Evolutionary conservation across 2,113 vertebrate genomes (phyloP).

Genomic region (Eurypyga helias): DNA sequence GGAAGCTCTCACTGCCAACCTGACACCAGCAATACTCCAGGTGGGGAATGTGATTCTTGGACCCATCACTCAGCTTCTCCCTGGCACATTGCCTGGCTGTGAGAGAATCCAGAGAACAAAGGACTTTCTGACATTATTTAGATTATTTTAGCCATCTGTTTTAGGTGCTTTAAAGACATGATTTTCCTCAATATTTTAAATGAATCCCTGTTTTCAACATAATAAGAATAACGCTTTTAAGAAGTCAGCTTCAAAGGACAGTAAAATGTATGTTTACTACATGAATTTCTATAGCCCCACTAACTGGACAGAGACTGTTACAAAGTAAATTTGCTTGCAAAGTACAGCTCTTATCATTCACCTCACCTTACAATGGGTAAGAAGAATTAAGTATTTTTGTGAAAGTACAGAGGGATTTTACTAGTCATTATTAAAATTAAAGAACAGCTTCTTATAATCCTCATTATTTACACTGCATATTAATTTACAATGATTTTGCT

Average conservation of each 20-base stretch:
- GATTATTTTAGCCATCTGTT: not conserved
- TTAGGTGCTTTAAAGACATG: not conserved
- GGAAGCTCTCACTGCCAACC: not conserved
- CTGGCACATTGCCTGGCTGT: not conserved
- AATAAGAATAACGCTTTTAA: not conserved
- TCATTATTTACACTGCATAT: not conserved
- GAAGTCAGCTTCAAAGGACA: not conserved
- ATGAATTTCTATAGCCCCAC: not conserved
- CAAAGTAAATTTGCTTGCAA: not conserved
- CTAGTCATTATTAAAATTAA: not conserved
- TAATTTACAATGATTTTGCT: not conserved
- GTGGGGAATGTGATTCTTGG: not conserved
- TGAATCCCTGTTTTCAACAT: not conserved
- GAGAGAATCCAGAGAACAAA: not conserved
- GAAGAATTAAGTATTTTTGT: not conserved
- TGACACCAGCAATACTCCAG: not conserved
- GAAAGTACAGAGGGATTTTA: not conserved
- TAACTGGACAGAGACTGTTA: not conserved
- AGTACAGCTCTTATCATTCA: not conserved
- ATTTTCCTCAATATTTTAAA: not conserved
- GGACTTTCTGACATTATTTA: not conserved
- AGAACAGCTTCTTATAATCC: not conserved
- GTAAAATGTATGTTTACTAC: not conserved
- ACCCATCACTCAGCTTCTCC: not conserved
- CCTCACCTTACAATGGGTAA: not conserved